Evolutionary conservation across 2,888 invertebrate genomes (phyloP), one percentile per base, ranked within the genome.

Genomic region (Terebella lapidaria): DNA sequence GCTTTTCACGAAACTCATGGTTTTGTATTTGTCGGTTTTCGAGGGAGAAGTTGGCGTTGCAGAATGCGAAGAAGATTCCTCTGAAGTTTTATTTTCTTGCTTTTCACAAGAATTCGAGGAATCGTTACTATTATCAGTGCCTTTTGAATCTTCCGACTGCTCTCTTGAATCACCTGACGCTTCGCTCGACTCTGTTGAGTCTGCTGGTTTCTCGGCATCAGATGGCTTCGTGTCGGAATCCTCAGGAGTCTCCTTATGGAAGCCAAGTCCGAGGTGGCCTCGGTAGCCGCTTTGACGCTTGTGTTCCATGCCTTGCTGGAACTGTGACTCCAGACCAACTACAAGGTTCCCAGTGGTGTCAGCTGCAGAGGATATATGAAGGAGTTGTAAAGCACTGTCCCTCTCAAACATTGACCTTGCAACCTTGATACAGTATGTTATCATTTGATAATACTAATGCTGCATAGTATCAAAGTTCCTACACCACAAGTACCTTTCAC

Each of bases 211-310:
- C 10, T 35, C 35, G 10, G 35, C 10, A 35, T 35, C 35, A 10
- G 35, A 35, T 18, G 10, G 10, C 35, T 35, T 18, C 35, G 18
- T 18, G 35, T 35, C 35, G 35, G 35, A 10, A 18, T 35, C 18
- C 18, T 10, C 35, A 15, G 10, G 10, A 10, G 35, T 10, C 18
- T 61, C 64, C 1, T 65, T 63, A 42, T 70, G 68, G 65, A 72
- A 78, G 0, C 79, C 79, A 1, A 79, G 71, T 2, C 79, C 79
- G 26, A 69, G 64, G 59, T 79, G 76, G 30, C 70, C 66, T 54
- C 67, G 64, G 18, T 60, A 67, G 26, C 71, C 72, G 52, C 68
- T 71, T 5, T 67, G 67, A 26, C 76, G 63, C 58, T 72, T 72
- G 57, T 74, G 72, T 46, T 74, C 74, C 57, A 75, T 59, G 22